Evolutionary conservation across 2,797 vertebrate genomes (phyloP).

Genomic region (Okamejei kenojei): DNA sequence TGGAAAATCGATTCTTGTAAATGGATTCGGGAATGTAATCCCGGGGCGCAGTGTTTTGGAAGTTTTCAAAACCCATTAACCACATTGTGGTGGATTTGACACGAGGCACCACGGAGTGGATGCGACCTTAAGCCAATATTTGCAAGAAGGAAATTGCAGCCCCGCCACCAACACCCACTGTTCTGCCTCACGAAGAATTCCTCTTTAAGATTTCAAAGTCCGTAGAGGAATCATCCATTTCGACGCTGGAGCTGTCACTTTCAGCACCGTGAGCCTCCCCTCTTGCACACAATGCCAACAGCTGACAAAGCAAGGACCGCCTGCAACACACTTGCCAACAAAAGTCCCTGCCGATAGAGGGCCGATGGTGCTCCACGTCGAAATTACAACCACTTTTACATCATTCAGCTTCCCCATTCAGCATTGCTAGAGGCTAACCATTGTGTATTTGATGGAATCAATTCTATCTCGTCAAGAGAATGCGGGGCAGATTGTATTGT

Average conservation of each 20-base stretch:
- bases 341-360: not conserved
- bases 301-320: not conserved
- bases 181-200: too few species aligned
- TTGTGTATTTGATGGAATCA: not conserved
- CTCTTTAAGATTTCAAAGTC: not conserved
- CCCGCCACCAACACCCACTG: too few species aligned
- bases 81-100: not conserved
- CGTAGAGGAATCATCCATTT: not conserved
- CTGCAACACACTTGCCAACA: not conserved
- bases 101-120: not conserved
- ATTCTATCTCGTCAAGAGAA: not conserved
- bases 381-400: not conserved
- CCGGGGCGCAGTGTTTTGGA: not conserved
- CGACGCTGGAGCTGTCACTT: not conserved
- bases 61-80: not conserved
- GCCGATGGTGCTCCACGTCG: too few species aligned
- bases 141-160: not conserved
- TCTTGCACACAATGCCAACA: not conserved
- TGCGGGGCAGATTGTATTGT: not conserved
- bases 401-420: not conserved
- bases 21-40: not conserved
- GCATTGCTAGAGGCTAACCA: not conserved
- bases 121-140: not conserved
- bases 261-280: not conserved
- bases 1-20: not conserved